Evolutionary conservation across 2,113 vertebrate species (phyloP), one percentile per base, ranked within the genome.

Genomic region (Condylura cristata): DNA sequence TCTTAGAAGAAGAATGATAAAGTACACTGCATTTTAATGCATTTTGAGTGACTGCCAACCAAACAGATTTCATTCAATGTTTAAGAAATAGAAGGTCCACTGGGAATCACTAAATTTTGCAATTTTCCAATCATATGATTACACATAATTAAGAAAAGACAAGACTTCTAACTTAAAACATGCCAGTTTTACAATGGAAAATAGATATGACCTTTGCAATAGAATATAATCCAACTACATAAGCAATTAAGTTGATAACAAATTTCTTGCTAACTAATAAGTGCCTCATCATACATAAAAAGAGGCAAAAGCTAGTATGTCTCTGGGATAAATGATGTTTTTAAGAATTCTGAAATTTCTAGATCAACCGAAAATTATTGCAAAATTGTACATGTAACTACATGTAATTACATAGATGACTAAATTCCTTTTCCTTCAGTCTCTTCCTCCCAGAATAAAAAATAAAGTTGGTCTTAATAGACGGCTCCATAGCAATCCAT

Each of bases 111-210:
- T 92, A 78, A 56, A 94, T 97, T 96, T 95, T 95, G 93, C 72
- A 97, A 97, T 60, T 95, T 97, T 96, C 94, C 87, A 94, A 94
- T 96, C 90, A 51, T 71, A 88, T 95, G 93, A 97, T 95, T 93
- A 95, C 97, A 93, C 89, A 88, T 88, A 96, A 96, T 96, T 94
- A 92, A 91, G 88, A 95, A 95, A 96, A 96, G 51, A 93, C 94
- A 91, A 91, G 85, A 89, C 53, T 66, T 95, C 76, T 86, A 89
- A 87, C 72, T 94, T 81, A 91, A 89, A 87, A 63, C 39, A 81
- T 46, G 32, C 60, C 84, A 95, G 11, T 84, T 96, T 94, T 70
- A 82, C 48, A 72, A 81, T 26, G 34, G 80, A 88, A 96, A 96
- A 96, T 41, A 90, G 75, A 66, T 32, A 71, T 76, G 78, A 95